Conservation (phyloP, 2,888 invertebrate species). For the Morpho helenor region DNA sequence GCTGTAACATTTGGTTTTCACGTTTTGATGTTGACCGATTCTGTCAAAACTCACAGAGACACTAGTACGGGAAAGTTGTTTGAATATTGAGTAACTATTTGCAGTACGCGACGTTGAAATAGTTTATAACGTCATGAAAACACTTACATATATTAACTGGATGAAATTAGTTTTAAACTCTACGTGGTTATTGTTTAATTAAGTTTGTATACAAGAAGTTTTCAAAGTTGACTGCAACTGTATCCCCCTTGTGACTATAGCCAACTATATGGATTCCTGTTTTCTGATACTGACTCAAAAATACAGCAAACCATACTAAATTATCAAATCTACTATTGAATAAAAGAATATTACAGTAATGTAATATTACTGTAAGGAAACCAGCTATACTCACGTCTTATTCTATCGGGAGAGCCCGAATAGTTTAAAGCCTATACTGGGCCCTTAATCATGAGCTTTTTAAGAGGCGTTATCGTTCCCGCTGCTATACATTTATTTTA, state of each 20-base stretch:
- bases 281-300: too few species aligned
- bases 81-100: constrained; percentile 9
- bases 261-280: too few species aligned
- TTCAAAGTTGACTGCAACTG: neutral
- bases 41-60: constrained; percentile 2
- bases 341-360: too few species aligned
- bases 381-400: too few species aligned
- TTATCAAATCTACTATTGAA: too few species aligned
- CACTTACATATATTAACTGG: constrained; percentile 5
- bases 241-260: neutral
- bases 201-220: neutral
- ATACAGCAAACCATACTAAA: too few species aligned
- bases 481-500: too few species aligned
- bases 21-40: constrained; percentile 4
- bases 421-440: too few species aligned
- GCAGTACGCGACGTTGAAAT: neutral
- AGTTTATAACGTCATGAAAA: constrained; percentile 1
- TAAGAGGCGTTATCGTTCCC: too few species aligned
- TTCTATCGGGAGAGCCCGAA: too few species aligned
- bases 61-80: constrained; percentile 2
- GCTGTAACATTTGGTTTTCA: constrained; percentile 4
- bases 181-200: constrained; percentile 1
- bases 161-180: constrained; percentile 1
- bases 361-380: too few species aligned
- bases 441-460: too few species aligned